These are phyloP conservation scores for Chaetodon auriga DNA, from an alignment of 2,113 vertebrate species.

Conservation along the genomic window DNA sequence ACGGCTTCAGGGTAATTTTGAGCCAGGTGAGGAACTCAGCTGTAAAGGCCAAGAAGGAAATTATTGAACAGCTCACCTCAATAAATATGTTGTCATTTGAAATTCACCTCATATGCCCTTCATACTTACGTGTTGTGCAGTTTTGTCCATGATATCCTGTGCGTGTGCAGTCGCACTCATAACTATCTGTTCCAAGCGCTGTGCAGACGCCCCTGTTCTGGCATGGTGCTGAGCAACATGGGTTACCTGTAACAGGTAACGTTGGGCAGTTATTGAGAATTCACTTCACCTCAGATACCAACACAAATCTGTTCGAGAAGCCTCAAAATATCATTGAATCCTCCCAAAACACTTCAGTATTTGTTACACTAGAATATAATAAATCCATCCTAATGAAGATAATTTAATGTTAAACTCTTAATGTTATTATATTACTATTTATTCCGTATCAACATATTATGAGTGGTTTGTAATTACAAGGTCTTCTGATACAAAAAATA, in stretches of 20 bases:
- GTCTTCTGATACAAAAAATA: neutral
- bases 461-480: neutral
- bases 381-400: neutral
- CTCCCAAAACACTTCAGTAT: neutral
- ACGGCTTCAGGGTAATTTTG: constrained; percentile 88
- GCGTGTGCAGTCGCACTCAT: constrained; percentile 94
- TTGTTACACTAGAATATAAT: neutral
- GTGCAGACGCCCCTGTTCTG: constrained; percentile 93
- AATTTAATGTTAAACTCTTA: neutral
- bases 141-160: constrained; percentile 93
- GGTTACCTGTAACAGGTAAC: constrained; percentile 83
- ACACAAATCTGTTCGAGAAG: neutral
- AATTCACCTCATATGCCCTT: neutral
- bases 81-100: neutral
- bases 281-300: neutral
- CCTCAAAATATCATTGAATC: neutral
- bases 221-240: constrained; percentile 95
- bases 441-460: neutral
- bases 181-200: constrained; percentile 81
- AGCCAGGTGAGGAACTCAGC: constrained; percentile 93
- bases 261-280: neutral
- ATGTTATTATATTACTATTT: neutral
- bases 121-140: constrained; percentile 90
- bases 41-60: constrained; percentile 62
- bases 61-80: neutral